Percentiles rank a stretch among this genome's conserved stretches.
Evolutionary conservation across 2,113 vertebrate species (phyloP).

Genomic region (Phrynocephalus versicolor): DNA sequence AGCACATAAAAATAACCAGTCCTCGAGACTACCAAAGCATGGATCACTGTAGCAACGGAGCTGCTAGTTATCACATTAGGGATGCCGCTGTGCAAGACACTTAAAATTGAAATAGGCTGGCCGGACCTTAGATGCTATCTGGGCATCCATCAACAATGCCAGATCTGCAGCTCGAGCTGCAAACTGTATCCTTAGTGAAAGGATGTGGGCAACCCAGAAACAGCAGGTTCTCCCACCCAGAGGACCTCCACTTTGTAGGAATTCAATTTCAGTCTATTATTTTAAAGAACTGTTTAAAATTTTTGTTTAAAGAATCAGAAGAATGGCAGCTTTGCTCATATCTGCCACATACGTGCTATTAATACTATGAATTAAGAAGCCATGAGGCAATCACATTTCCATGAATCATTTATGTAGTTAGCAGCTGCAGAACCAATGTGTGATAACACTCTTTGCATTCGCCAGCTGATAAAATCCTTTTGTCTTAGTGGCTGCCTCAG

Average conservation of each 20-base stretch:
- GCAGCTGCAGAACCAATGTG: slow-evolving; percentile 55
- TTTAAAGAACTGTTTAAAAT: neutral
- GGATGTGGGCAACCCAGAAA: no score
- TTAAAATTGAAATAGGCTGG: no score
- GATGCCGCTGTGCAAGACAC: no score
- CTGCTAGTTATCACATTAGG: no score
- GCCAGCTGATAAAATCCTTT: slow-evolving; percentile 48
- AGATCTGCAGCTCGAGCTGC: neutral
- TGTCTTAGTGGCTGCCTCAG: slow-evolving; percentile 27
- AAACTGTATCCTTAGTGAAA: neutral
- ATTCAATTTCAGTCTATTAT: no score
- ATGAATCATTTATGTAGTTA: slow-evolving; percentile 57
- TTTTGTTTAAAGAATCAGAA: slow-evolving; percentile 15
- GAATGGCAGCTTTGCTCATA: slow-evolving; percentile 44
- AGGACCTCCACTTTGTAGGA: no score
- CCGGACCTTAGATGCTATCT: no score
- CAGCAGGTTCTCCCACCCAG: no score
- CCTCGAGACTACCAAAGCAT: no score
- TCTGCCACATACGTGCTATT: neutral
- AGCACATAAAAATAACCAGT: no score
- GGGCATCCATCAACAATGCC: no score
- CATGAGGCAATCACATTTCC: slow-evolving; percentile 49
- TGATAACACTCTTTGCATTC: slow-evolving; percentile 50
- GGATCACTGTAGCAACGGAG: no score
- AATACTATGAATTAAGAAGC: slow-evolving; percentile 41